phyloP scores from a whole-genome alignment of 2,113 vertebrate species.

The Rafetus swinhoei region DNA sequence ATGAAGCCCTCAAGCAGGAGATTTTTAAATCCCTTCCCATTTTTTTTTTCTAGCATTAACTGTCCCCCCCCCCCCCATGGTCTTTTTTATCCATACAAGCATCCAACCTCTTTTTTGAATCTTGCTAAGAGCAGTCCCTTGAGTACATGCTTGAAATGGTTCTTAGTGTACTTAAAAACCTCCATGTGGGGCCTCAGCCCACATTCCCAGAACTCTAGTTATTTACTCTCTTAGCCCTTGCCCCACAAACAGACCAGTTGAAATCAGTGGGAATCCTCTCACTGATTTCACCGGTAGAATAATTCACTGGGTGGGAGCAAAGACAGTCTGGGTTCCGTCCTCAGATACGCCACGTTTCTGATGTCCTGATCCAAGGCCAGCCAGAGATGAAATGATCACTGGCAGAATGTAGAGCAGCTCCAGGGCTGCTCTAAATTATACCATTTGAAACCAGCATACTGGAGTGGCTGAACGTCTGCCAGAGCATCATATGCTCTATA shows the following conservation, averaged over 20 bases:
- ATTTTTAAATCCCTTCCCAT: conserved; percentile 40
- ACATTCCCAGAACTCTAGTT: accelerated
- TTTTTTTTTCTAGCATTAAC: neutral
- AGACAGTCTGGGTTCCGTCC: neutral
- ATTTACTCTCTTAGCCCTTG: neutral
- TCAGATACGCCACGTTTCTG: neutral
- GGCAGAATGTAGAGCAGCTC: accelerated
- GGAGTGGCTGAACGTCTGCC: accelerated
- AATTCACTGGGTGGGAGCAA: neutral
- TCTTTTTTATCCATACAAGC: conserved; percentile 19
- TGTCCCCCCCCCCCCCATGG: neutral
- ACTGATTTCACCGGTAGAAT: accelerated
- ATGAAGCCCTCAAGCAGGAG: neutral
- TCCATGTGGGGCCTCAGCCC: neutral
- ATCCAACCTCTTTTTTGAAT: neutral
- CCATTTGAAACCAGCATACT: accelerated
- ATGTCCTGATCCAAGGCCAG: neutral
- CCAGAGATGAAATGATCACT: accelerated
- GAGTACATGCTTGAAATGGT: neutral
- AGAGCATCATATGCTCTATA: neutral
- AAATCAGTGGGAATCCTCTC: accelerated
- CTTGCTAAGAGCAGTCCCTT: neutral
- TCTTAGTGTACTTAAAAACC: accelerated
- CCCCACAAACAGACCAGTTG: neutral
- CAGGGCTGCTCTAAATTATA: accelerated